Percentiles rank a stretch among this genome's conserved stretches.
Evolutionary conservation across 1,140 invertebrate species (phyloP).

Genomic region (Cotesia typhae): DNA sequence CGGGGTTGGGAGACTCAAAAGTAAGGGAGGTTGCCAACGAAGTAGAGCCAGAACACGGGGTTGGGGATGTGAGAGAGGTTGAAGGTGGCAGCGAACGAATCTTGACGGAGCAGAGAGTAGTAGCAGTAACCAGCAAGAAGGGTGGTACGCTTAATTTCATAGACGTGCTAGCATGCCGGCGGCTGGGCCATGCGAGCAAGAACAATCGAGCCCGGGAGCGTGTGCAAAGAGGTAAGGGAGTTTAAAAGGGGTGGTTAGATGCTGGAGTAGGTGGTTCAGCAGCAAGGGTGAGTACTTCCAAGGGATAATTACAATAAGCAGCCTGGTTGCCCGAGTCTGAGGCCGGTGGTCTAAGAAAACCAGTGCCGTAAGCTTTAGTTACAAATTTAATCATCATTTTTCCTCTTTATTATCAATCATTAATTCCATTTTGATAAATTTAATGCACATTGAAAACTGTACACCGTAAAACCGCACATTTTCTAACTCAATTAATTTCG

Average conservation of each 20-base stretch:
- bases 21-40: slow-evolving; percentile 23
- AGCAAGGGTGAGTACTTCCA: slow-evolving; percentile 31
- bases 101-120: slow-evolving; percentile 35
- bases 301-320: slow-evolving; percentile 46
- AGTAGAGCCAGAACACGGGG: background rate
- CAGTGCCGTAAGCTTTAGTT: slow-evolving; percentile 28
- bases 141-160: slow-evolving; percentile 43
- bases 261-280: slow-evolving; percentile 16
- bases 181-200: slow-evolving; percentile 40
- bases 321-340: slow-evolving; percentile 15
- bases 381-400: background rate
- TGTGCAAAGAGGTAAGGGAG: slow-evolving; percentile 35
- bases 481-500: slow-evolving; percentile 63
- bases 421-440: slow-evolving; percentile 10
- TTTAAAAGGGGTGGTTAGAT: slow-evolving; percentile 1
- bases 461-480: background rate
- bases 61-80: background rate
- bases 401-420: background rate
- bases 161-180: slow-evolving; percentile 27
- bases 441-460: background rate
- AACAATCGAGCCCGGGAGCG: slow-evolving; percentile 43
- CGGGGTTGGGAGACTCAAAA: slow-evolving; percentile 15
- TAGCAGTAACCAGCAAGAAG: slow-evolving; percentile 32
- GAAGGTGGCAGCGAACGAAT: slow-evolving; percentile 30
- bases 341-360: slow-evolving; percentile 31